Conservation (phyloP, 1,140 invertebrate species). For the Wiebesia pumilae region DNA sequence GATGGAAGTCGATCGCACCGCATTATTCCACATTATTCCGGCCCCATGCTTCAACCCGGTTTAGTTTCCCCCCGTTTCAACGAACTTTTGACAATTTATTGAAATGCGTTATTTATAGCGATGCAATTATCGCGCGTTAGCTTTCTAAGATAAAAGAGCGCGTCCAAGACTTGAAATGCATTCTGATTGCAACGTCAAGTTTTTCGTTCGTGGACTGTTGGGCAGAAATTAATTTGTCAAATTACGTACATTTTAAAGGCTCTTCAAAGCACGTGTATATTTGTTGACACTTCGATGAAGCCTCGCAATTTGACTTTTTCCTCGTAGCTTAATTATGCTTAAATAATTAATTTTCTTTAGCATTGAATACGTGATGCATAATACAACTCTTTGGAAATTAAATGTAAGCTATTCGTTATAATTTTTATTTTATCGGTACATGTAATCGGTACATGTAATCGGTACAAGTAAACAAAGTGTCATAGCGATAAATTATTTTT, state of each 20-base stretch:
- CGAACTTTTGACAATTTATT: no score
- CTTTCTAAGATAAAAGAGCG: no score
- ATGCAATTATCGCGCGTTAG: no score
- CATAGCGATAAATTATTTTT: not conserved
- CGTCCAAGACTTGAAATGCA: no score
- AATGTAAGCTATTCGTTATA: not conserved
- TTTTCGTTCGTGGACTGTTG: no score
- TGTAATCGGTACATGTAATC: no score
- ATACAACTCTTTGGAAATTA: not conserved
- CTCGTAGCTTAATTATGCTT: not conserved
- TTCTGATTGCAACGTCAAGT: no score
- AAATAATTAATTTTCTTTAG: not conserved
- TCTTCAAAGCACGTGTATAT: not conserved
- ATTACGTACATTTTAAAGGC: not conserved
- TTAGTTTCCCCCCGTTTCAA: no score
- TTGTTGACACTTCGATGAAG: not conserved
- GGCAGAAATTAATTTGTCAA: not conserved
- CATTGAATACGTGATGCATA: not conserved
- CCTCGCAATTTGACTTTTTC: not conserved
- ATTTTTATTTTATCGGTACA: not conserved
- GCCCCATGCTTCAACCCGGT: no score
- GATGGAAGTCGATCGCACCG: no score
- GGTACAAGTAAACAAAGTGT: not conserved
- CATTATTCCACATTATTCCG: no score
- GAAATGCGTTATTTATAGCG: no score